Conservation (phyloP, 2,888 invertebrate species). For the Nephrotoma flavescens region DNA sequence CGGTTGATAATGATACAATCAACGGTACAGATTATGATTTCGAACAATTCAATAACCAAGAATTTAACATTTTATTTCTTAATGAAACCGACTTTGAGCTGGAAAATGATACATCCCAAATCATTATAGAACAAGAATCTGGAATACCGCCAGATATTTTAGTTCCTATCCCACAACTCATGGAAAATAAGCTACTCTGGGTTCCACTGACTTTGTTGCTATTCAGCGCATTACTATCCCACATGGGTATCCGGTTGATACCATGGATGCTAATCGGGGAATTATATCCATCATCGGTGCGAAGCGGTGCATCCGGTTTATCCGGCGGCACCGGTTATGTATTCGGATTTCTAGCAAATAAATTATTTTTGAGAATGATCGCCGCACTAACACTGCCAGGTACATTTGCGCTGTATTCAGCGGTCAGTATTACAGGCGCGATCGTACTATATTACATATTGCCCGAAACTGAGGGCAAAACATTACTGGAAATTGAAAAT, state of each 20-base stretch:
- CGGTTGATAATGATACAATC: neutral
- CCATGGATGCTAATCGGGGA: constrained; percentile 75
- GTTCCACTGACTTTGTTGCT: constrained; percentile 51
- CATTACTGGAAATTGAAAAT: constrained; percentile 28
- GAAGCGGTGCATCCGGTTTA: constrained; percentile 57
- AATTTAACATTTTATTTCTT: neutral
- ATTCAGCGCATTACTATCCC: constrained; percentile 50
- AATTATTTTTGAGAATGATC: constrained; percentile 53
- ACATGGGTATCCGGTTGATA: constrained; percentile 51
- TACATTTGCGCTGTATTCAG: constrained; percentile 54
- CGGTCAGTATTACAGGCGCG: constrained; percentile 47
- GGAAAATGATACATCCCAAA: neutral
- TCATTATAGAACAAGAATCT: neutral
- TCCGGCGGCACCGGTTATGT: constrained; percentile 61
- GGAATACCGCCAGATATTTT: constrained; percentile 16
- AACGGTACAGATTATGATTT: constrained; percentile 1
- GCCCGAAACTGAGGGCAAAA: constrained; percentile 73
- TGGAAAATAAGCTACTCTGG: constrained; percentile 44
- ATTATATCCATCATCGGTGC: constrained; percentile 49
- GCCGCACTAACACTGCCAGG: constrained; percentile 48
- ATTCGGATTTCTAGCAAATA: constrained; percentile 60
- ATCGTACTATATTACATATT: constrained; percentile 48
- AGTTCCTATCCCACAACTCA: constrained; percentile 24
- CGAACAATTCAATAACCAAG: neutral
- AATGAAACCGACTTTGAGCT: neutral